Evolutionary conservation across 2,113 vertebrate genomes (phyloP).

Genomic region (Cyprinodon brontotheroides): DNA sequence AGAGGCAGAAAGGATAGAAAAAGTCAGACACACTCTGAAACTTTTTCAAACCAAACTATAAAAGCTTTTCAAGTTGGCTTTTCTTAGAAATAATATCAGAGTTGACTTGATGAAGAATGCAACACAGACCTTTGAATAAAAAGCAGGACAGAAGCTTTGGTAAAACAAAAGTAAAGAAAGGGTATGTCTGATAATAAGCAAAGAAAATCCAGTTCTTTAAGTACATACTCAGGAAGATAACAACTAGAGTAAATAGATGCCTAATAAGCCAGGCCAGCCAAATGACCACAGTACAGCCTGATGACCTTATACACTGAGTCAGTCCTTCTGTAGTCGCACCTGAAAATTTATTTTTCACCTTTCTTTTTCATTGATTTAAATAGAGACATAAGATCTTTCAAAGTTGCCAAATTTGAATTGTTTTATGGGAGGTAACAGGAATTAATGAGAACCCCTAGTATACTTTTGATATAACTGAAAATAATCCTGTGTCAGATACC

Average conservation of each 20-base stretch:
- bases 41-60: neutral
- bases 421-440: too few relatives aligned
- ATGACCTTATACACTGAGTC: too few relatives aligned
- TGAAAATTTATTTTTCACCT: too few relatives aligned
- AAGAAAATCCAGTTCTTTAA: neutral
- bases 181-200: neutral
- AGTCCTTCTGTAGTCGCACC: too few relatives aligned
- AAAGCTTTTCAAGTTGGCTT: neutral
- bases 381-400: too few relatives aligned
- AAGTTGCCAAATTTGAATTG: too few relatives aligned
- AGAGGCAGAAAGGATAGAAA: neutral
- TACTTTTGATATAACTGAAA: too few relatives aligned
- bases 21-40: neutral
- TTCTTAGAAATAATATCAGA: neutral
- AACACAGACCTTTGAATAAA: neutral
- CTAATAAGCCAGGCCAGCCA: too few relatives aligned
- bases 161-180: neutral
- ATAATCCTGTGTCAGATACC: too few relatives aligned
- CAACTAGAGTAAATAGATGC: neutral
- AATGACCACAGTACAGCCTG: too few relatives aligned
- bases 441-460: too few relatives aligned
- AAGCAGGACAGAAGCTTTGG: neutral
- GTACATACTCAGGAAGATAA: neutral
- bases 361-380: too few relatives aligned
- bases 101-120: neutral